Evolutionary conservation across 2,888 invertebrate genomes (phyloP), one percentile per base, ranked within the genome.

Genomic region (Pristionchus entomophagus): DNA sequence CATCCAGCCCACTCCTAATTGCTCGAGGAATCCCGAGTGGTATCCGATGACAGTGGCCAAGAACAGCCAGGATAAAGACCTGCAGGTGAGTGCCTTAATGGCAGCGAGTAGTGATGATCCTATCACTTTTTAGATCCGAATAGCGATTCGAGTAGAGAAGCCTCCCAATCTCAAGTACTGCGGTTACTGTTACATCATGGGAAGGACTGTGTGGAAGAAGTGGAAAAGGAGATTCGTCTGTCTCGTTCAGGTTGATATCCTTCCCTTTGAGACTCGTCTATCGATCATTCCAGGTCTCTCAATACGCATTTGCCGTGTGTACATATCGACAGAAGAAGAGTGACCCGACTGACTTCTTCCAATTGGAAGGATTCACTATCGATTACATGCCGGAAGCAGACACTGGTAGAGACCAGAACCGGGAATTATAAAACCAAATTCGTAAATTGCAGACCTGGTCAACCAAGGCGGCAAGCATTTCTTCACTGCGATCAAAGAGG

Each of bases 261-360:
- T 45, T 45, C 6, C 14, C 19, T 56, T 22, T 56, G 14, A 56
- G 19, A 56, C 26, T 8, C 26, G 26, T 8, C 59, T 12, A 8
- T 22, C n/a, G 10, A 14, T 59, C 59, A 8, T 6, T 22, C 49
- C 89, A 95, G 94, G 95, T 95, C 26, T 98, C 98, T 88, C 99
- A 99, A 95, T 99, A 99, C 95, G 99, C 99, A 59, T 99, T 99
- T 95, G 99, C 99, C 73, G 97, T 99, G 96, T 99, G 99, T 95
- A 98, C 97, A 92, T 99, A 99, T 94, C 97, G 98, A 94, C 98
- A 99, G 94, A 99, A 98, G 95, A 99, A 99, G 95, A 97, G 97
- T 38, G 99, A 99, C 94, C 99, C 99, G 22, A 97, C 98, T 41
- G 99, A 99, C 95, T 98, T 99, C 97, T 97, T 99, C 97, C 98